A percentile compares a stretch with the other conserved stretches of the same genome.
These are phyloP conservation scores for Megalops cyprinoides DNA, from an alignment of 2,797 vertebrate species.

Conservation along the genomic window DNA sequence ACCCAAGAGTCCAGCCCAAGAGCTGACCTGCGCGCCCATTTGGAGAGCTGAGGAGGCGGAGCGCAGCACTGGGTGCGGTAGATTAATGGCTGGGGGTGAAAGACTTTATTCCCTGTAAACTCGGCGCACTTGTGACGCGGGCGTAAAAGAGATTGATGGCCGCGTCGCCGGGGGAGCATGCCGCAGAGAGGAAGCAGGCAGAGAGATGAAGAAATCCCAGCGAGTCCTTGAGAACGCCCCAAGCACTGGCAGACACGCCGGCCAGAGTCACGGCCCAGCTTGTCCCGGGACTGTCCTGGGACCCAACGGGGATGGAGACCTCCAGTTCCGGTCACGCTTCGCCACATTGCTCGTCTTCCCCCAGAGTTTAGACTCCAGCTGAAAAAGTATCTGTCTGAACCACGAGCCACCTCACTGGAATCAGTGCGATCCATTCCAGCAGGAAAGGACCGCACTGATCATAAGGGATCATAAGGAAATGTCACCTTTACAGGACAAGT, in stretches of 20 bases:
- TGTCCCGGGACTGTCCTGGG: no score
- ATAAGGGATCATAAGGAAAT: no score
- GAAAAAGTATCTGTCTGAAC: no score
- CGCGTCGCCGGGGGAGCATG: conserved; percentile 18
- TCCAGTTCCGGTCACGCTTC: no score
- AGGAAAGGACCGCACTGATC: no score
- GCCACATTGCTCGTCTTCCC: no score
- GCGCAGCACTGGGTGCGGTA: conserved; percentile 20
- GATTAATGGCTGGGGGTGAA: conserved; percentile 43
- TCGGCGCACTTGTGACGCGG: conserved; percentile 29
- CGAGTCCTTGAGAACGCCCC: conserved; percentile 34
- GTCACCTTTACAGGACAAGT: no score
- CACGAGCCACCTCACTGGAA: no score
- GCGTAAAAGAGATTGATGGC: conserved; percentile 44
- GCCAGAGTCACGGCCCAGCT: no score
- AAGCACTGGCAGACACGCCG: not conserved
- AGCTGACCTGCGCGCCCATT: not conserved
- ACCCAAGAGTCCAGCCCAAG: not conserved
- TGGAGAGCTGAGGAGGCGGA: not conserved
- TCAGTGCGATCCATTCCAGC: no score
- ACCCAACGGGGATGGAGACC: no score
- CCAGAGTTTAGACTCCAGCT: no score
- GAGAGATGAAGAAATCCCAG: conserved; percentile 19
- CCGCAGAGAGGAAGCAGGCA: not conserved
- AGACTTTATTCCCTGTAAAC: conserved; percentile 41